These are phyloP conservation scores for Cheilosia vulpina DNA, from an alignment of 2,888 invertebrate genomes.

Conservation along the genomic window DNA sequence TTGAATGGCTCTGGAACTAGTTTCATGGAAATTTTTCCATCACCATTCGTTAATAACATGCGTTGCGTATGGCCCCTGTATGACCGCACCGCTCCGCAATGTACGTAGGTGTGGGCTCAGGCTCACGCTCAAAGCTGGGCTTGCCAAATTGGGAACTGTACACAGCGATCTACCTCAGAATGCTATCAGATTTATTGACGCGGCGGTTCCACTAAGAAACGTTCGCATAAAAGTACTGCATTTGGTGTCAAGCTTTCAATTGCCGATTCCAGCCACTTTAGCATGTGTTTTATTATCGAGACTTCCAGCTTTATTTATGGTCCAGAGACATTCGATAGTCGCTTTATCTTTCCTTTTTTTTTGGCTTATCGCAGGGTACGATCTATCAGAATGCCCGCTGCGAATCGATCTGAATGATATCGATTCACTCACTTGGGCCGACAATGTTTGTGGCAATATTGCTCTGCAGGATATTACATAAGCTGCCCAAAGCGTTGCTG, in stretches of 20 bases:
- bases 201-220: slow-evolving; percentile 30
- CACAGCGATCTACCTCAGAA: slow-evolving; percentile 39
- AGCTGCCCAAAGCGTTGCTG: slow-evolving; percentile 31
- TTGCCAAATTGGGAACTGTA: slow-evolving; percentile 64
- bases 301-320: slow-evolving; percentile 41
- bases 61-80: slow-evolving; percentile 44
- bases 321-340: slow-evolving; percentile 41
- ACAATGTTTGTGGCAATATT: slow-evolving; percentile 32
- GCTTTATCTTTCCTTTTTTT: slow-evolving; percentile 35
- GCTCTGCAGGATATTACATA: slow-evolving; percentile 61
- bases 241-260: slow-evolving; percentile 1
- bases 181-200: slow-evolving; percentile 61
- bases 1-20: slow-evolving; percentile 62
- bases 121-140: slow-evolving; percentile 41
- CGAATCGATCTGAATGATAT: slow-evolving; percentile 54
- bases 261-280: slow-evolving; percentile 29
- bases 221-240: slow-evolving; percentile 34
- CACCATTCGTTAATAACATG: slow-evolving; percentile 65
- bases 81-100: slow-evolving; percentile 48
- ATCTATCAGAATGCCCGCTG: slow-evolving; percentile 65
- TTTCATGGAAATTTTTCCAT: slow-evolving; percentile 61
- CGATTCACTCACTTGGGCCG: slow-evolving; percentile 37
- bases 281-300: slow-evolving; percentile 41
- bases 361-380: slow-evolving; percentile 47
- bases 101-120: slow-evolving; percentile 61